These are phyloP conservation scores for Microdon myrmicae DNA, from an alignment of 2,888 invertebrate species.

Conservation along the genomic window DNA sequence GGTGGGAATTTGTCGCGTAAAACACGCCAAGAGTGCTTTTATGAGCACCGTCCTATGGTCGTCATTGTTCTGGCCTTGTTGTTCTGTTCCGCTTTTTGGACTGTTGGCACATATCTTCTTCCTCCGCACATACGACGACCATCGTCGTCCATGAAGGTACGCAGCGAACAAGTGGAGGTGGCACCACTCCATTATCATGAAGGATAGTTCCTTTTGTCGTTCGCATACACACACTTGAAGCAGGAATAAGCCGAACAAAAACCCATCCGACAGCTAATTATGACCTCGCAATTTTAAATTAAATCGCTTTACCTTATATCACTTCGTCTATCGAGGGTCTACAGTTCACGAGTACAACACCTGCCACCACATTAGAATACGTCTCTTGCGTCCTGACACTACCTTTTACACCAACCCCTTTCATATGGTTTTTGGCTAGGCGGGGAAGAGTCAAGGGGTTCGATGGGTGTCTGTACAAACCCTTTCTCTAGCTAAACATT, in stretches of 20 bases:
- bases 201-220: slow-evolving; percentile 46
- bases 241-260: slow-evolving; percentile 43
- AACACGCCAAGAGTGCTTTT: slow-evolving; percentile 44
- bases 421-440: too few relatives aligned
- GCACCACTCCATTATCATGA: slow-evolving; percentile 40
- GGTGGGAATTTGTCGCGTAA: slow-evolving; percentile 52
- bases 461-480: too few relatives aligned
- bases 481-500: slow-evolving; percentile 64
- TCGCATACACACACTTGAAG: slow-evolving; percentile 8
- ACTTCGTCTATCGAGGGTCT: too few relatives aligned
- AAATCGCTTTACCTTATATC: slow-evolving; percentile 42
- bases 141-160: slow-evolving; percentile 20
- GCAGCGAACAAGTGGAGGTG: slow-evolving; percentile 29
- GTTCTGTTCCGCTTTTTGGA: slow-evolving; percentile 24
- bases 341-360: too few relatives aligned
- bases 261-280: slow-evolving; percentile 62
- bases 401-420: too few relatives aligned
- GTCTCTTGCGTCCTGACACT: too few relatives aligned
- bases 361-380: too few relatives aligned
- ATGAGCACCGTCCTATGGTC: slow-evolving; percentile 14
- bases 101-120: slow-evolving; percentile 34
- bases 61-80: slow-evolving; percentile 10
- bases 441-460: too few relatives aligned
- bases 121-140: slow-evolving; percentile 7
- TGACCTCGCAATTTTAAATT: slow-evolving; percentile 64